phyloP scores from a whole-genome alignment of 1,140 invertebrate genomes.

The Dendrolimus kikuchii region DNA sequence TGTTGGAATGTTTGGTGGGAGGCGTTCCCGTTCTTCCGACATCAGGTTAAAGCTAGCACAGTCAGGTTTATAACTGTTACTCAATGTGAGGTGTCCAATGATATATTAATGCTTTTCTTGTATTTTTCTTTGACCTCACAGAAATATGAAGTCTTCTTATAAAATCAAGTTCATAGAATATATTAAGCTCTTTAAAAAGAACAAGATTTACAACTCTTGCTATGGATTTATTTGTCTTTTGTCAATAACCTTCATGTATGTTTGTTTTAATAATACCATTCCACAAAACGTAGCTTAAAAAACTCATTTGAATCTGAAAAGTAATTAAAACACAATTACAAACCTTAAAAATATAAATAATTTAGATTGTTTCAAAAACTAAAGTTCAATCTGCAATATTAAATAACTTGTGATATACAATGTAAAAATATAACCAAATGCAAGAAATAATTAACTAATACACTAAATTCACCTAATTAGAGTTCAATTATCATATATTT shows the following conservation, averaged over 20 bases:
- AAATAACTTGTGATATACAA: neutral
- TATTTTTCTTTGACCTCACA: neutral
- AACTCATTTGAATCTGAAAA: slow-evolving; percentile 49
- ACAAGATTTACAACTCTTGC: slow-evolving; percentile 14
- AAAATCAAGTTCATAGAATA: too few species aligned
- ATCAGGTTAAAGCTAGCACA: slow-evolving; percentile 51
- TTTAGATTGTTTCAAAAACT: slow-evolving; percentile 23
- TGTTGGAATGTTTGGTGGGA: slow-evolving; percentile 64
- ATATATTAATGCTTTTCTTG: slow-evolving; percentile 7
- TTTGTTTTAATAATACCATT: slow-evolving; percentile 28
- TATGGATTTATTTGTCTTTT: neutral
- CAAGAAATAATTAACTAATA: slow-evolving; percentile 4
- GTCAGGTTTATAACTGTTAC: slow-evolving; percentile 30
- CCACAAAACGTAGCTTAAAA: slow-evolving; percentile 26
- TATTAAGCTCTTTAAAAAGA: slow-evolving; percentile 13
- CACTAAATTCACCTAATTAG: slow-evolving; percentile 1
- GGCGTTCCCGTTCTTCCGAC: slow-evolving; percentile 54
- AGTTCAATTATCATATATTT: slow-evolving; percentile 15
- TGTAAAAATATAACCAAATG: neutral
- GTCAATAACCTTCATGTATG: slow-evolving; percentile 22
- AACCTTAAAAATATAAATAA: slow-evolving; percentile 15
- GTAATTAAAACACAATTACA: slow-evolving; percentile 19
- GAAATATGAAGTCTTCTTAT: too few species aligned
- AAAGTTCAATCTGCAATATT: neutral
- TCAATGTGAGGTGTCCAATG: slow-evolving; percentile 21